Evolutionary conservation across 2,113 vertebrate species (phyloP), one percentile per base, ranked within the genome.

Genomic region (Megalops atlanticus): DNA sequence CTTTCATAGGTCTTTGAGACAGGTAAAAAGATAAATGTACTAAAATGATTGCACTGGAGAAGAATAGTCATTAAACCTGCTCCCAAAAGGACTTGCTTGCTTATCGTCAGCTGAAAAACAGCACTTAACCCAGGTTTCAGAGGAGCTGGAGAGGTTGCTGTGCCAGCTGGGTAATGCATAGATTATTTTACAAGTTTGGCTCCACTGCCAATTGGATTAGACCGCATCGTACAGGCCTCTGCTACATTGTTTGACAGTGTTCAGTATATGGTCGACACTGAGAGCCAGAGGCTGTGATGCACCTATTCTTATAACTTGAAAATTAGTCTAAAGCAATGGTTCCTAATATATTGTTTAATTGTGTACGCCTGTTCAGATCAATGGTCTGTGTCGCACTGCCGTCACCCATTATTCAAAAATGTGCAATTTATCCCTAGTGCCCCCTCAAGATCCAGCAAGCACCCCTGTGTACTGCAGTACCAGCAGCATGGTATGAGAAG

Each of bases 121-220:
- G 89, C 90, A 84, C 85, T 85, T 80, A 81, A 86, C 78, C 14
- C 69, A 90, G 90, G 91, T 90, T 93, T 86, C 92, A 88, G 86
- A 89, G 89, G 87, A 87, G 87, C 80, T 79, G 76, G 84, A 73
- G 88, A 84, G 85, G 47, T 45, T 68, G 0, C 80, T 0, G 54
- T 88, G 91, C 92, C 93, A 93, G 91, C 91, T 80, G 81, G 88
- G 87, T 89, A 91, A 94, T 87, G 90, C 92, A 84, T 89, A 94
- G 92, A 94, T 94, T 95, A 94, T 89, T 93, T 94, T 92, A 94
- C 90, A 92, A 93, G 92, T 94, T 91, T 91, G 92, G 92, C 90
- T 90, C 85, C 89, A 83, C 84, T 83, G 88, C 91, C 92, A 92
- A 93, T 92, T 93, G 93, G 93, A 94, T 94, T 93, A 92, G 86